Conservation (phyloP, 2,113 vertebrate species). For the Marcusenius ussheri region DNA sequence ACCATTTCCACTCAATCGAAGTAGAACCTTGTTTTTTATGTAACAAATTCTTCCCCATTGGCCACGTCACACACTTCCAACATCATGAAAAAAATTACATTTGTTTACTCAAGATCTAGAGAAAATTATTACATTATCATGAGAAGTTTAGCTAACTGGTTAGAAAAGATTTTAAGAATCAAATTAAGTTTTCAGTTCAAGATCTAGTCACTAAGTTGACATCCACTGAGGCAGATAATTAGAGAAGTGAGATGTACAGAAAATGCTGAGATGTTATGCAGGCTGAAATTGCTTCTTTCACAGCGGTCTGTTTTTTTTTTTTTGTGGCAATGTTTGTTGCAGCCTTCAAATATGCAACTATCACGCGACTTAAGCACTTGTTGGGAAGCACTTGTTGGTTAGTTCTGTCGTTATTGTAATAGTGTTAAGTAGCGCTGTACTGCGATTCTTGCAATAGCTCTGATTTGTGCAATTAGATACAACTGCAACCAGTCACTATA, state of each 20-base stretch:
- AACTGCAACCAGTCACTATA: background rate
- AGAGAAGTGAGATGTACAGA: background rate
- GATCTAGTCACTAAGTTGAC: background rate
- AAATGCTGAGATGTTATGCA: background rate
- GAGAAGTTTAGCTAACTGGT: background rate
- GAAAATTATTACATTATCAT: background rate
- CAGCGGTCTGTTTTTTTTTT: background rate
- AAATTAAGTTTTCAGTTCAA: background rate
- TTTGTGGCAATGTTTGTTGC: background rate
- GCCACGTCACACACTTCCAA: background rate
- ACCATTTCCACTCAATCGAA: background rate
- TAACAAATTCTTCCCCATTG: background rate
- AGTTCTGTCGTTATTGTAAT: background rate
- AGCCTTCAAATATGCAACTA: background rate
- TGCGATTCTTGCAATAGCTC: background rate
- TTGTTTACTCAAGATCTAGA: background rate
- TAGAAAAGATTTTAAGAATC: no score
- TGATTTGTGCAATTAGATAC: background rate
- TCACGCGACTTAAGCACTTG: background rate
- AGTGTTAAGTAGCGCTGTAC: background rate
- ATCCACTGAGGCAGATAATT: background rate
- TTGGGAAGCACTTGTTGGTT: background rate
- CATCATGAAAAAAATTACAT: background rate
- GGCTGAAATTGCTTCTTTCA: background rate
- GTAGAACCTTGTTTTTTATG: background rate